Evolutionary conservation across 2,797 vertebrate genomes (phyloP).

Genomic region (Moxostoma hubbsi): DNA sequence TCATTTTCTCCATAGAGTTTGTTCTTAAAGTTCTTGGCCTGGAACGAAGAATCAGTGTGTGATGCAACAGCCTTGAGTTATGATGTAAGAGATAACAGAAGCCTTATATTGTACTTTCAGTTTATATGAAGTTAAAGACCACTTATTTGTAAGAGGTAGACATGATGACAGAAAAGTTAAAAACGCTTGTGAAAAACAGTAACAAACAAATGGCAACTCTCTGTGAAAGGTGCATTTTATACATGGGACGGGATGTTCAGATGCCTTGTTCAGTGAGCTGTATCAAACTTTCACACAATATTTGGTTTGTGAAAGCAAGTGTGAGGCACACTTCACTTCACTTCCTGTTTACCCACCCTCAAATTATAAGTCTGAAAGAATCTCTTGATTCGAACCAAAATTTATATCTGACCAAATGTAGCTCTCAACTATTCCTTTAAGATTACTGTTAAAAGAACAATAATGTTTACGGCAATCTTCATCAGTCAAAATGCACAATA

Average conservation of each 20-base stretch:
- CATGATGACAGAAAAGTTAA: background rate
- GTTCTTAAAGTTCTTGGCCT: conserved; percentile 84
- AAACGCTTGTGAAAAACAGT: background rate
- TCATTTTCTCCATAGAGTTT: conserved; percentile 88
- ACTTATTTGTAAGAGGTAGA: background rate
- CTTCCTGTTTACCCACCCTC: conserved; percentile 9
- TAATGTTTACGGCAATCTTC: background rate
- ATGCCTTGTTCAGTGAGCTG: background rate
- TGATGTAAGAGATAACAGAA: background rate
- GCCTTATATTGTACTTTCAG: background rate
- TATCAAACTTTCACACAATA: conserved; percentile 12
- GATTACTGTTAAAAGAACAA: background rate
- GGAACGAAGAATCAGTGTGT: conserved; percentile 49
- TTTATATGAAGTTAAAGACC: background rate
- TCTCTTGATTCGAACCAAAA: background rate
- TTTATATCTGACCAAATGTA: background rate
- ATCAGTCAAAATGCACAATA: background rate
- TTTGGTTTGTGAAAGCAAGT: conserved; percentile 1
- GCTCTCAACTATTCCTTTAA: background rate
- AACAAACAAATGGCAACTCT: background rate
- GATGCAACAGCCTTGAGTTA: conserved; percentile 3
- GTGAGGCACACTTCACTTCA: background rate
- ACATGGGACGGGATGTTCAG: background rate
- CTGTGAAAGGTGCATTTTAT: background rate
- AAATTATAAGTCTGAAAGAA: conserved; percentile 1